Base-by-base conservation (phyloP, 92 coral and sea anemone genomes). In the Porites rus region DNA sequence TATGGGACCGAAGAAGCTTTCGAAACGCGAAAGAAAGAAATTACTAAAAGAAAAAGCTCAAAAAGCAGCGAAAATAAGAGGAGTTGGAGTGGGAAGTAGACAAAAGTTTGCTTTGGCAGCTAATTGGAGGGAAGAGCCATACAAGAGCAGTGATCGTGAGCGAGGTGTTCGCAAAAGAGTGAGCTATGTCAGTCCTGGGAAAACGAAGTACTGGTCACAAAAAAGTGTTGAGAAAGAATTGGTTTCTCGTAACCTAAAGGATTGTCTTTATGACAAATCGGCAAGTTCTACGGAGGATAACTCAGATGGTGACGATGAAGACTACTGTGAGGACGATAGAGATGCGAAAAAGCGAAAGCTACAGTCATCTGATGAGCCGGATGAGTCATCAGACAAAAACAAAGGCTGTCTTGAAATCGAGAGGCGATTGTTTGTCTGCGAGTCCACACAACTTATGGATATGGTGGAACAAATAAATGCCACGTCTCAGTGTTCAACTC, bases 401-500 rank as follows among this genome's bases (percentile, higher is more conserved):
- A 60, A 60, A 10, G 65, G 1, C 5, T 68, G 72, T 14, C 69
- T 62, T 70, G 77, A 77, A 59, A 58, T 86, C 25, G 85, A 90
- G 84, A 67, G 85, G 52, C 69, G 76, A 69, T 74, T 87, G 7
- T 52, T 88, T 46, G 83, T 91, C 52, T 87, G 91, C 28, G 86
- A 91, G 64, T 84, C 91, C 8, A 82, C 88, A 20, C 94, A 87
- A 69, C 59, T 87, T 16, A 46, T 62, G n/a, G 83, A 77, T 19
- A 66, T 91, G 51, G 80, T 91, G 8, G 69, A 91, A 18, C 74
- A 91, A 53, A 82, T 91, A 54, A 91, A 91, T 75, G 69, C 52
- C 54, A 81, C 94, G 11, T 91, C 94, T 3, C 31, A 72, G 52
- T 91, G 90, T n/a, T n/a, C n/a, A n/a, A n/a, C n/a, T n/a, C n/a